Percentiles rank a stretch among this genome's conserved stretches.
Evolutionary conservation across 1,140 invertebrate genomes (phyloP).

Genomic region (Listronotus oregonensis): DNA sequence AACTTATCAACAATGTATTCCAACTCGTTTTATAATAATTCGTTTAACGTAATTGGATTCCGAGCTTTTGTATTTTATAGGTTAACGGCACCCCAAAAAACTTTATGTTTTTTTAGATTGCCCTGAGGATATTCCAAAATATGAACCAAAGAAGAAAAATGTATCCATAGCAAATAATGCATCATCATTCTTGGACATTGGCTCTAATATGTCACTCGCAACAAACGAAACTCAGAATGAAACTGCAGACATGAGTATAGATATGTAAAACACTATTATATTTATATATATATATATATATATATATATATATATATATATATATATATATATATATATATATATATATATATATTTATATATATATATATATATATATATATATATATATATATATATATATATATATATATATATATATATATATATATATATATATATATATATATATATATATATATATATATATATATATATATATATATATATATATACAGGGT

Average conservation of each 20-base stretch:
- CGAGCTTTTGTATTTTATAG: too few relatives aligned
- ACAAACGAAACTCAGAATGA: slow-evolving; percentile 20
- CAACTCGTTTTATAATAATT: too few relatives aligned
- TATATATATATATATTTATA: slow-evolving; percentile 7
- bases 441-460: too few relatives aligned
- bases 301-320: slow-evolving; percentile 5
- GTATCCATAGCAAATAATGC: slow-evolving; percentile 17
- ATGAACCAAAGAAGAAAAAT: slow-evolving; percentile 29
- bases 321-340: slow-evolving; percentile 10
- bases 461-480: too few relatives aligned
- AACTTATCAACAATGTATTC: too few relatives aligned
- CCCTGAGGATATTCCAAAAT: slow-evolving; percentile 57
- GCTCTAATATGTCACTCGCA: slow-evolving; percentile 1
- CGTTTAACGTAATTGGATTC: too few relatives aligned
- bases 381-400: slow-evolving; percentile 12
- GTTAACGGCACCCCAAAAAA: too few relatives aligned
- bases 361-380: slow-evolving; percentile 8
- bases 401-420: slow-evolving; percentile 12
- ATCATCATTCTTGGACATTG: neutral
- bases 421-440: slow-evolving; percentile 5
- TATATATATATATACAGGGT: too few relatives aligned
- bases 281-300: slow-evolving; percentile 2
- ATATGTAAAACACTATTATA: slow-evolving; percentile 9
- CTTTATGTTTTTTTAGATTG: slow-evolving; percentile 53
- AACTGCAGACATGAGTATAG: slow-evolving; percentile 20